A percentile compares a stretch with the other conserved stretches of the same genome.
Evolutionary conservation across 23 tunicate genomes (phyloP).

Genomic region (Oikopleura vanhoeffeni): DNA sequence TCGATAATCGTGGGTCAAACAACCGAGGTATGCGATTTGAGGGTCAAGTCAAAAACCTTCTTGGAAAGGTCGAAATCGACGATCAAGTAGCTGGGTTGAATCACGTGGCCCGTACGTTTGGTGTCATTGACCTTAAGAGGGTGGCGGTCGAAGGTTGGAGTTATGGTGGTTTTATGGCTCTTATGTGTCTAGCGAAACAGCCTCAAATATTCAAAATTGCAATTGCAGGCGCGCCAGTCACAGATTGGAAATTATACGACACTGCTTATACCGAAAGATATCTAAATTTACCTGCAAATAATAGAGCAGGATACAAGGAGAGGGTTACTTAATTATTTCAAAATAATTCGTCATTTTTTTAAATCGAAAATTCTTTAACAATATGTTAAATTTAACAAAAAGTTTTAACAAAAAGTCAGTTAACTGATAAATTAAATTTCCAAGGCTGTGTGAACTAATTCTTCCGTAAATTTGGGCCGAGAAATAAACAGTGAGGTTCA

Average conservation of each 20-base stretch:
- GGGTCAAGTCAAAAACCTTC: constrained; percentile 29
- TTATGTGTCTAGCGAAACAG: not conserved
- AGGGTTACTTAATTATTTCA: no score
- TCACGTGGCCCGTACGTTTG: constrained; percentile 26
- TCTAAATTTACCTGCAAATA: constrained; percentile 43
- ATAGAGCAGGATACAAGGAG: constrained; percentile 42
- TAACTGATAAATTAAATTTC: no score
- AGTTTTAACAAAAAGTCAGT: no score
- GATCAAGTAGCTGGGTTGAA: constrained; percentile 89
- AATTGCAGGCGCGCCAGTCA: not conserved
- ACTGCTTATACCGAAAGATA: constrained; percentile 91
- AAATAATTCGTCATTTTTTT: no score
- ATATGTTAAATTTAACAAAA: no score
- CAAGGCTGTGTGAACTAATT: no score
- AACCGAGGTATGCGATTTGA: constrained; percentile 68
- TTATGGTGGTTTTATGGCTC: constrained; percentile 34
- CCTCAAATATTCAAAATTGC: not conserved
- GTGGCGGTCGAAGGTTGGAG: constrained; percentile 97
- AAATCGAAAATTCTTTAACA: no score
- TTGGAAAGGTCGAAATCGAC: constrained; percentile 63
- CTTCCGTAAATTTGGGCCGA: no score
- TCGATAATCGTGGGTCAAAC: constrained; percentile 71
- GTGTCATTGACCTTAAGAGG: constrained; percentile 43
- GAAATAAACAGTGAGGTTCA: no score
- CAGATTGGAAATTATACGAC: constrained; percentile 61